Evolutionary conservation across 2,888 invertebrate genomes (phyloP).

Genomic region (Ophioninae sp.): DNA sequence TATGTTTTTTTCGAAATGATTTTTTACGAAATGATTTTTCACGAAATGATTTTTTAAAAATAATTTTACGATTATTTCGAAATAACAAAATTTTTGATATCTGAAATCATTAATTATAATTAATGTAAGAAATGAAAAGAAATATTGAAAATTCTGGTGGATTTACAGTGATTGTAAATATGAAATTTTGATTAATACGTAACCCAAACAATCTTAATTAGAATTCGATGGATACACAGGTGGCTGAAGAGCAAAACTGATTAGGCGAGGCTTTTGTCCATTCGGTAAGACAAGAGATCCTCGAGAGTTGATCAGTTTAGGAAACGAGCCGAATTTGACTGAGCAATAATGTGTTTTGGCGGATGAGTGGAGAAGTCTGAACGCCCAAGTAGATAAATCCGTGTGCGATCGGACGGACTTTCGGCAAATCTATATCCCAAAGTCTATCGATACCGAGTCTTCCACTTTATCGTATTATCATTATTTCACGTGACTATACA

Average conservation of each 20-base stretch:
- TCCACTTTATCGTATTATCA: conserved; percentile 47
- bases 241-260: not conserved
- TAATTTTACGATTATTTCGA: too few species aligned
- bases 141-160: too few species aligned
- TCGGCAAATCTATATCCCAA: conserved; percentile 27
- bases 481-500: conserved; percentile 21
- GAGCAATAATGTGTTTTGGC: not conserved
- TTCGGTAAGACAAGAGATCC: not conserved
- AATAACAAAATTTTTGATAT: too few species aligned
- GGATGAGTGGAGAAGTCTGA: not conserved
- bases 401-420: conserved; percentile 27
- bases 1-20: too few species aligned
- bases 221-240: not conserved
- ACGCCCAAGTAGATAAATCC: conserved; percentile 30
- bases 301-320: not conserved
- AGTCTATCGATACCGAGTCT: conserved; percentile 47
- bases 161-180: too few species aligned
- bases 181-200: too few species aligned
- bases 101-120: too few species aligned
- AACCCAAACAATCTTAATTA: not conserved
- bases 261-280: not conserved
- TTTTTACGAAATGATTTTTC: too few species aligned
- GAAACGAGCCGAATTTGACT: not conserved
- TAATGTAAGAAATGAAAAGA: too few species aligned
- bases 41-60: too few species aligned